Base-by-base conservation (phyloP, 2,888 invertebrate genomes). In the Caenorhabditis zanzibari region DNA sequence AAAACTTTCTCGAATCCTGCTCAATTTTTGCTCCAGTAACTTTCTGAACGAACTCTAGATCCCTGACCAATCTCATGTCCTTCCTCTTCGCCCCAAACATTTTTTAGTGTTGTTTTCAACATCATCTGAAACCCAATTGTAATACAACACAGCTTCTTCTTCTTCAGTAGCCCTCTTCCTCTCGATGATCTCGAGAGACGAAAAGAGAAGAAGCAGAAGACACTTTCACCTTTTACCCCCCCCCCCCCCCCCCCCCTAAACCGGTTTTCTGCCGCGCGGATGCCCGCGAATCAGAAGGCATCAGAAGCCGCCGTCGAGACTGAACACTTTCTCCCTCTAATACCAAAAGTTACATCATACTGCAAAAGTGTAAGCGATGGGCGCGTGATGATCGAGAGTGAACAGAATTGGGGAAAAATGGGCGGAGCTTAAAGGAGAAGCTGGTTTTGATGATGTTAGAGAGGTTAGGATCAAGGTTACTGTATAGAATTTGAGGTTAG, bases 221-320 rank as follows among this genome's bases (percentile, higher is more conserved):
- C 77, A 77, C 77, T 77, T 77, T 77, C 77, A 71, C 77, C 77
- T 77, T 14, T 76, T 54, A 19, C 32, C 56, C 44, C 61, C n/a
- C 24, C 19, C 44, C 32, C n/a, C 44, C n/a, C 41, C 10, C 44
- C 49, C 26, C 64, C 52, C 58, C 44, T 47, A 2, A 77, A 77
- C 77, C 77, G 61, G 77, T 77, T 52, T 22, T 22, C 52, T 38
- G 54, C 49, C 61, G 61, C 24, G 24, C 54, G 47, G 47, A 52
- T 52, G 61, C 61, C 19, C 63, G 4, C 35, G 61, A 12, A 28
- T 35, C 58, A 44, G 61, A 49, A 56, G 56, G 75, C 54, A 63
- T 41, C 52, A 61, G 44, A 58, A 41, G 54, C 14, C 49, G 54
- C 14, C 49, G 52, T 41, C 66, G 76, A 59, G 76, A 77, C 38